Conservation (phyloP, 2,797 vertebrate species). For the Phataginus tetradactyla region DNA sequence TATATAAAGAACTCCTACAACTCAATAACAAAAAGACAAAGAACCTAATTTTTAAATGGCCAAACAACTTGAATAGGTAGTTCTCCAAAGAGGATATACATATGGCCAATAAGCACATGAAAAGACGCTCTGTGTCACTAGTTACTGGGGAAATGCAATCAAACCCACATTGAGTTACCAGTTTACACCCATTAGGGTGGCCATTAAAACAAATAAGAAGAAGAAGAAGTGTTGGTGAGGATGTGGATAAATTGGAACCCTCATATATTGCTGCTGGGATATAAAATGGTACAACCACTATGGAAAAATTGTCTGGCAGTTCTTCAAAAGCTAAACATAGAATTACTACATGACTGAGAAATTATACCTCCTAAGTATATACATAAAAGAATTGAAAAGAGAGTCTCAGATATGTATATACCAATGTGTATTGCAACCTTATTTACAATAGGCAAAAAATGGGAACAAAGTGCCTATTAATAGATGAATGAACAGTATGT, state of each 20-base stretch:
- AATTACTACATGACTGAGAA: neutral
- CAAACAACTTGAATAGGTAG: neutral
- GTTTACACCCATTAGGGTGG: neutral
- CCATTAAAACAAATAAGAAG: neutral
- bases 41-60: neutral
- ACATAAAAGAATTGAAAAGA: neutral
- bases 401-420: neutral
- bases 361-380: neutral
- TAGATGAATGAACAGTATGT: neutral
- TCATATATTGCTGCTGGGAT: neutral
- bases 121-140: neutral
- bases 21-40: neutral
- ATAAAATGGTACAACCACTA: neutral
- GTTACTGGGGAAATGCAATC: neutral
- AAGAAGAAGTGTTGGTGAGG: neutral
- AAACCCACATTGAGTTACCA: neutral
- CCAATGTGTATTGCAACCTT: neutral
- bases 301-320: neutral
- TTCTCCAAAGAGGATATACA: neutral
- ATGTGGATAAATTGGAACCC: neutral
- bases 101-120: neutral
- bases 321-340: neutral
- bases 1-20: neutral
- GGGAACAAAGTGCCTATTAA: neutral
- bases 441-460: neutral